Conservation (phyloP, 2,113 vertebrate genomes). For the Poecile atricapillus region DNA sequence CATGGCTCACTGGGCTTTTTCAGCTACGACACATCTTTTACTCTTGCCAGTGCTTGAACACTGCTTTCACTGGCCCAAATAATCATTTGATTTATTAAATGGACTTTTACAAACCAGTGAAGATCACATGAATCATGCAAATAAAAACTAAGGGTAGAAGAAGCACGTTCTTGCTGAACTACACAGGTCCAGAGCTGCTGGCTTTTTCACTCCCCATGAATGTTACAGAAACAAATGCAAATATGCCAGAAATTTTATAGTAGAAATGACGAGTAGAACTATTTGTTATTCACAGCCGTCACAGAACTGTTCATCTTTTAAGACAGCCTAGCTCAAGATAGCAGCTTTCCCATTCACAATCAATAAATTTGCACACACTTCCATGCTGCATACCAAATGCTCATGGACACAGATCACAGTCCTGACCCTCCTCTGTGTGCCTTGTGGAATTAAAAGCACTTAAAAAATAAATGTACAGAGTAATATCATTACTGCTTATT, state of each 20-base stretch:
- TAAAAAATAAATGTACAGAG: neutral
- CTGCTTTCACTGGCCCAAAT: neutral
- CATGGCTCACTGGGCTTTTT: neutral
- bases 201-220: neutral
- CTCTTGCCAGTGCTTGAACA: neutral
- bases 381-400: neutral
- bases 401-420: neutral
- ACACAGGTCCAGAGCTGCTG: neutral
- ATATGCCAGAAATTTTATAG: neutral
- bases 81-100: neutral
- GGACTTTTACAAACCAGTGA: neutral
- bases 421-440: neutral
- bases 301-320: neutral
- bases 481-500: neutral
- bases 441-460: neutral
- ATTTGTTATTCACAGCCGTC: neutral
- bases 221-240: neutral
- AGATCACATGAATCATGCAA: neutral
- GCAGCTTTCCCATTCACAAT: neutral
- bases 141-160: neutral
- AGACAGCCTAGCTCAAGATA: neutral
- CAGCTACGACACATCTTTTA: conserved; percentile 3
- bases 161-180: neutral
- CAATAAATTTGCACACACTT: neutral
- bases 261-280: neutral